A percentile compares a stretch with the other conserved stretches of the same genome.
These are phyloP conservation scores for Archaeoteleia sp. DNA, from an alignment of 2,888 invertebrate genomes.

Conservation along the genomic window DNA sequence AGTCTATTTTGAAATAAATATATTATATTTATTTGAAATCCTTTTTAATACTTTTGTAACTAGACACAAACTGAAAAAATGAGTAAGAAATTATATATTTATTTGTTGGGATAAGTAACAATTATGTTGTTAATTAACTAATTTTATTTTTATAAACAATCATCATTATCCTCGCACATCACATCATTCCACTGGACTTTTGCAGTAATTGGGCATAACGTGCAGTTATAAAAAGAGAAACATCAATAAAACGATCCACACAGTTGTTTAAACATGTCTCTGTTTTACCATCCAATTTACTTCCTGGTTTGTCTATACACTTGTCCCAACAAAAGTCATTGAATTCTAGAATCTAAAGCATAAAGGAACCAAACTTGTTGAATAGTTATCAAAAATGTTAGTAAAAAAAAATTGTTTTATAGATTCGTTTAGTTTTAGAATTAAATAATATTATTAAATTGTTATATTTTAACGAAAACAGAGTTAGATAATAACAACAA, in stretches of 20 bases:
- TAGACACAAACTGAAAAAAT: no score
- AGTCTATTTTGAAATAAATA: no score
- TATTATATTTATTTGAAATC: no score
- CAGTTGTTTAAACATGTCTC: constrained; percentile 95
- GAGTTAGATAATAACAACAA: constrained; percentile 8
- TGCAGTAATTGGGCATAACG: constrained; percentile 91
- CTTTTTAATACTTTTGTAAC: no score
- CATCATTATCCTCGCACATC: constrained; percentile 2
- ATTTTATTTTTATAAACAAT: no score
- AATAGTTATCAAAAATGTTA: no score
- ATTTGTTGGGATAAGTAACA: neutral
- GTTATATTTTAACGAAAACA: no score
- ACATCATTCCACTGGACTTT: constrained; percentile 78
- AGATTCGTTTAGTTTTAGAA: constrained; percentile 17
- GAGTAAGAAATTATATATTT: constrained; percentile 1
- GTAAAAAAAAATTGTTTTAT: constrained; percentile 1
- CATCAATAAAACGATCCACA: constrained; percentile 95
- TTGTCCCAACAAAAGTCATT: constrained; percentile 98
- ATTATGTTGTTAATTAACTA: constrained; percentile 21
- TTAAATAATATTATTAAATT: neutral
- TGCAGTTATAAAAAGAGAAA: constrained; percentile 90
- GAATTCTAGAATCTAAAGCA: constrained; percentile 89
- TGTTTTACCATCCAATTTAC: constrained; percentile 90
- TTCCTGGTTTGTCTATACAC: constrained; percentile 92
- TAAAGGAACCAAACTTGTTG: no score